phyloP scores from a whole-genome alignment of 2,888 invertebrate genomes.

The Chelonus formosanus region DNA sequence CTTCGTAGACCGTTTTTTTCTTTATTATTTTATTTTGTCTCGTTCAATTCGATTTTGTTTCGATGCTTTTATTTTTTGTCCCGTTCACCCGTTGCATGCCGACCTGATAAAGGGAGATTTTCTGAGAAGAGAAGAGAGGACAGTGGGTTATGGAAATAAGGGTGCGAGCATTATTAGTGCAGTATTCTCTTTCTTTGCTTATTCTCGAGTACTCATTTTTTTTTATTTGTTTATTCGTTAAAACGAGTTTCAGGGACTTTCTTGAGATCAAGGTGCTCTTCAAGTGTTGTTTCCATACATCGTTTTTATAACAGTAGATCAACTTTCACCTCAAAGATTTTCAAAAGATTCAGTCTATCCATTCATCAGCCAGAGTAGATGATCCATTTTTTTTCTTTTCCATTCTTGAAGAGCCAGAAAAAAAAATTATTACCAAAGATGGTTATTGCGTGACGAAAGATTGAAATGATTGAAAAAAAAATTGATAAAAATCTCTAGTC shows the following conservation, averaged over 20 bases:
- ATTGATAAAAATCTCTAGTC: conserved; percentile 17
- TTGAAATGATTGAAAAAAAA: conserved; percentile 8
- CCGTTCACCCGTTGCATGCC: conserved; percentile 25
- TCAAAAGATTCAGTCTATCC: conserved; percentile 16
- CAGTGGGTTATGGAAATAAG: conserved; percentile 53
- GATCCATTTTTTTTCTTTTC: not conserved
- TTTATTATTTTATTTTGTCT: conserved; percentile 28
- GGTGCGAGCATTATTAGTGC: conserved; percentile 47
- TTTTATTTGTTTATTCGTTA: conserved; percentile 5
- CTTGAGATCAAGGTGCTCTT: too few species aligned
- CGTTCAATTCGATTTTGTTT: conserved; percentile 25
- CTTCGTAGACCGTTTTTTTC: conserved; percentile 23
- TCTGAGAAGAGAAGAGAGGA: conserved; percentile 44
- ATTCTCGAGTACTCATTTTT: not conserved
- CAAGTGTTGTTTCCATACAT: too few species aligned
- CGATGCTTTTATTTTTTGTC: conserved; percentile 27
- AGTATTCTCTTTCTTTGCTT: conserved; percentile 12
- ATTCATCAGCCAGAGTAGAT: conserved; percentile 13
- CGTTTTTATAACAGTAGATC: not conserved
- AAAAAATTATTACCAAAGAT: conserved; percentile 21
- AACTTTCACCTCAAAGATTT: conserved; percentile 18
- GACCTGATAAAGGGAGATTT: conserved; percentile 37
- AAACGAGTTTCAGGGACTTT: not conserved
- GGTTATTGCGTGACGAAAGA: conserved; percentile 20
- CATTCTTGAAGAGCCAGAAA: not conserved